Percentiles rank a stretch among this genome's conserved stretches.
Evolutionary conservation across 2,797 vertebrate genomes (phyloP).

Genomic region (Agapornis canus): DNA sequence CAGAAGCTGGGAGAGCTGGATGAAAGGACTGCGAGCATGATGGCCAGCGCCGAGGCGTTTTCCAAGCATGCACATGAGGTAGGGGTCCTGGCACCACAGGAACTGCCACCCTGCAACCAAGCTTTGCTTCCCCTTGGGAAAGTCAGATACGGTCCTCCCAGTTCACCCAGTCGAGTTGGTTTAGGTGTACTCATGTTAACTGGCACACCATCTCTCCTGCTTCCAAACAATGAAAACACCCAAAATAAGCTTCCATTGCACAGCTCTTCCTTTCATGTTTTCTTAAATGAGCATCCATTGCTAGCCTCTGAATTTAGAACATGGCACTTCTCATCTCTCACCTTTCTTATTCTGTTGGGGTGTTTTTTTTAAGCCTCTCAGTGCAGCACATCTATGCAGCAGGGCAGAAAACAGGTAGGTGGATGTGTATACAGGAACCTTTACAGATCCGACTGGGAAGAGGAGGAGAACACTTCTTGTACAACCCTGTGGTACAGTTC

Average conservation of each 20-base stretch:
- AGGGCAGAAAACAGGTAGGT: conserved; percentile 11
- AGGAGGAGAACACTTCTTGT: not conserved
- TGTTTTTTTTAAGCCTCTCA: not conserved
- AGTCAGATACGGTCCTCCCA: not conserved
- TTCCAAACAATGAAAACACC: not conserved
- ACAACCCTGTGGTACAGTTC: not conserved
- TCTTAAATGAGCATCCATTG: not conserved
- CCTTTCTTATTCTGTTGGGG: not conserved
- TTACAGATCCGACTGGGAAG: not conserved
- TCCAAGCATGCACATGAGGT: conserved; percentile 98
- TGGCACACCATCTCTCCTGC: rapidly evolving
- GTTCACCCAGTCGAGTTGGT: rapidly evolving
- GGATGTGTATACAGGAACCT: not conserved
- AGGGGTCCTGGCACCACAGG: not conserved
- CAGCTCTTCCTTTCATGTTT: not conserved
- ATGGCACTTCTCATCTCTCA: not conserved
- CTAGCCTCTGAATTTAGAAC: not conserved
- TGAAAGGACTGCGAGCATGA: conserved; percentile 93
- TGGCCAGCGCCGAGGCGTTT: conserved; percentile 93
- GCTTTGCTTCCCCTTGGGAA: not conserved
- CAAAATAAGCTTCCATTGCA: not conserved
- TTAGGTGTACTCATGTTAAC: not conserved
- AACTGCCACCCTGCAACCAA: not conserved
- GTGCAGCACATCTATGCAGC: not conserved
- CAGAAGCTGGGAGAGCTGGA: conserved; percentile 95